Evolutionary conservation across 2,888 invertebrate species (phyloP).

Genomic region (Synanthedon formicaeformis): DNA sequence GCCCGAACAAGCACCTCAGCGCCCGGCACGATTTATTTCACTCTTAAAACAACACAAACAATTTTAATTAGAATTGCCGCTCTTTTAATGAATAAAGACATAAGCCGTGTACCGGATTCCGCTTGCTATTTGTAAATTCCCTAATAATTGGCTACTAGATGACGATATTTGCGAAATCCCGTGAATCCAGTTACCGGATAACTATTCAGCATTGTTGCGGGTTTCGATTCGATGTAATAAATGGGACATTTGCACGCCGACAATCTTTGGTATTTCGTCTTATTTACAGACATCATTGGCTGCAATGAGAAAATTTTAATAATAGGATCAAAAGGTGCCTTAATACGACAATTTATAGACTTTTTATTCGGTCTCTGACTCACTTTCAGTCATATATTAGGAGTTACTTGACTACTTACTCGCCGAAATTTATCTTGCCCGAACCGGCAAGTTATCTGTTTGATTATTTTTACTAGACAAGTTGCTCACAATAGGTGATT

Average conservation of each 20-base stretch:
- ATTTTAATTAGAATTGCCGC: conserved; percentile 51
- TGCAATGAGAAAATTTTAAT: too few relatives aligned
- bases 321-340: too few relatives aligned
- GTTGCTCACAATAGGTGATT: too few relatives aligned
- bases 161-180: conserved; percentile 37
- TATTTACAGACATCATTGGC: not conserved
- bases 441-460: too few relatives aligned
- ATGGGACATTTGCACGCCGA: not conserved
- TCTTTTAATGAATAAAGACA: conserved; percentile 54
- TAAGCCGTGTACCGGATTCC: conserved; percentile 33
- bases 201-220: not conserved
- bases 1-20: conserved; percentile 24
- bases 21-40: conserved; percentile 37
- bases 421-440: too few relatives aligned
- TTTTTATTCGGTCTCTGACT: too few relatives aligned
- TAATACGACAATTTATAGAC: too few relatives aligned
- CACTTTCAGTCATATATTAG: too few relatives aligned
- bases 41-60: conserved; percentile 36
- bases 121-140: conserved; percentile 37
- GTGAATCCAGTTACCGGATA: conserved; percentile 17
- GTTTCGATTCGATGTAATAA: not conserved
- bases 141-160: conserved; percentile 51
- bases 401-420: too few relatives aligned
- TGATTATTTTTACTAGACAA: too few relatives aligned
- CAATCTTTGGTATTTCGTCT: not conserved